phyloP scores from a whole-genome alignment of 2,888 invertebrate species.

The Drosophila setosimentum region DNA sequence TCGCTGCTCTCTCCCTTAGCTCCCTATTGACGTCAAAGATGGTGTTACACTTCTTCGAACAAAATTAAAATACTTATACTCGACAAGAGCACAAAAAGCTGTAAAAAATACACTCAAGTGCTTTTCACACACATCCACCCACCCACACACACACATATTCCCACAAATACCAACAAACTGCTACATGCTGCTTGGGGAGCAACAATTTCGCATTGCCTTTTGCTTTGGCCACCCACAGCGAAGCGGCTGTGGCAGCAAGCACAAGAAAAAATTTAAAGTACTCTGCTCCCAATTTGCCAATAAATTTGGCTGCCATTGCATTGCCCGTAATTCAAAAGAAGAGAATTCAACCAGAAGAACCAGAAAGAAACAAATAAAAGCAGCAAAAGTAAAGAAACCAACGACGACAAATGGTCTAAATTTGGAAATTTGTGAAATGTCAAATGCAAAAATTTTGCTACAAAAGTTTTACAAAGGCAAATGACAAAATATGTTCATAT shows the following conservation, averaged over 20 bases:
- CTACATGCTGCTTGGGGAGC: constrained; percentile 29
- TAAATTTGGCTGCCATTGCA: constrained; percentile 75
- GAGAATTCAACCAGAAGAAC: constrained; percentile 36
- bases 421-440: constrained; percentile 32
- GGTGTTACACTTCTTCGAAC: constrained; percentile 11
- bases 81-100: constrained; percentile 48
- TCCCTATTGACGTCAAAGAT: not conserved
- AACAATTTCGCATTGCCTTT: constrained; percentile 37
- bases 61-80: constrained; percentile 14
- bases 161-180: not conserved
- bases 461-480: constrained; percentile 28
- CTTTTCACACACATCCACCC: constrained; percentile 46
- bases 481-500: constrained; percentile 44
- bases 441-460: constrained; percentile 37
- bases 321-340: constrained; percentile 70
- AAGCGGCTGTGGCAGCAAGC: not conserved
- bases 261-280: constrained; percentile 54
- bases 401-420: constrained; percentile 40
- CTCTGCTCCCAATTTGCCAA: constrained; percentile 79
- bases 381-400: constrained; percentile 10
- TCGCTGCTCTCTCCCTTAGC: not conserved
- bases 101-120: constrained; percentile 77
- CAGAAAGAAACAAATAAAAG: constrained; percentile 20
- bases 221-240: constrained; percentile 21
- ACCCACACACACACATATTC: constrained; percentile 8